These are phyloP conservation scores for Drosophila neutralis DNA, from an alignment of 2,888 invertebrate species.

Conservation along the genomic window DNA sequence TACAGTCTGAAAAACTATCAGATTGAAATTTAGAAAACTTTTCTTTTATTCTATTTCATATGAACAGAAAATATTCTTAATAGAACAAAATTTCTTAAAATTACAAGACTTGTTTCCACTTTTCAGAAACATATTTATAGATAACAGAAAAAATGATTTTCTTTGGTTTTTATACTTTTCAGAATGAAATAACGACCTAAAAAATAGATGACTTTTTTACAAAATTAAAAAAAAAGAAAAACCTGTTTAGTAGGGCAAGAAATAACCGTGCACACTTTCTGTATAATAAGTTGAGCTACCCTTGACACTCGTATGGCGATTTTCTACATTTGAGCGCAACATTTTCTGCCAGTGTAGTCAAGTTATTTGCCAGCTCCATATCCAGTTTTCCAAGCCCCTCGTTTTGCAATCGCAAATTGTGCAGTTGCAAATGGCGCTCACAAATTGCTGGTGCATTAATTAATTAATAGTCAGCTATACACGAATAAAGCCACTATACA, in stretches of 20 bases:
- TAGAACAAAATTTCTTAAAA: no score
- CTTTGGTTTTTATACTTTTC: no score
- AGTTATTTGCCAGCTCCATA: slow-evolving; percentile 12
- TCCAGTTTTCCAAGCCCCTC: slow-evolving; percentile 25
- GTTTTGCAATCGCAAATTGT: slow-evolving; percentile 6
- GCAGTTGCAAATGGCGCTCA: slow-evolving; percentile 37
- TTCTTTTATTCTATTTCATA: no score
- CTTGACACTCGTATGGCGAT: background rate
- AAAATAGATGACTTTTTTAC: background rate
- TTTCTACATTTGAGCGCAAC: background rate
- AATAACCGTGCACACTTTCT: background rate
- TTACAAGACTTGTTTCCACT: no score
- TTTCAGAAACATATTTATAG: no score
- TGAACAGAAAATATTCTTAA: background rate
- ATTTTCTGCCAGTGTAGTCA: background rate
- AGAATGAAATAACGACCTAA: background rate
- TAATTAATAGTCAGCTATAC: slow-evolving; percentile 62
- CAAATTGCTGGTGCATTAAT: slow-evolving; percentile 62
- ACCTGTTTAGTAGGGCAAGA: background rate
- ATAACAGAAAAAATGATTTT: no score
- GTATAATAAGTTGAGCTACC: background rate
- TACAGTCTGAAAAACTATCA: background rate
- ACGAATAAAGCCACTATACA: slow-evolving; percentile 13
- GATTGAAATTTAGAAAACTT: background rate
- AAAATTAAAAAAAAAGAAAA: background rate